These are phyloP conservation scores for Girardinichthys multiradiatus DNA, from an alignment of 2,113 vertebrate species.

Conservation along the genomic window DNA sequence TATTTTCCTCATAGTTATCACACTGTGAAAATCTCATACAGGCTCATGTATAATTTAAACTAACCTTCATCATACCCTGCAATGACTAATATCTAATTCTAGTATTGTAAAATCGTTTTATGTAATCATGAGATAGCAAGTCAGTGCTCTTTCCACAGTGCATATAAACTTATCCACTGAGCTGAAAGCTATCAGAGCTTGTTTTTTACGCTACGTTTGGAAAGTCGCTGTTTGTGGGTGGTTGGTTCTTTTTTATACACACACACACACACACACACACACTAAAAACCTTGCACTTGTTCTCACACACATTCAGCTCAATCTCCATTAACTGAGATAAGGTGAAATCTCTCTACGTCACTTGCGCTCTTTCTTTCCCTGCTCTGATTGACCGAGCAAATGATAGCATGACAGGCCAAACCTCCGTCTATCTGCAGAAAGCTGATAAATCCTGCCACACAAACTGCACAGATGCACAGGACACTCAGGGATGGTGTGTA, in stretches of 20 bases:
- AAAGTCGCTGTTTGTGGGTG: not conserved
- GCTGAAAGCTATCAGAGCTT: not conserved
- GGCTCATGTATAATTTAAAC: not conserved
- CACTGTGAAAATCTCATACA: not conserved
- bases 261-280: slow-evolving; percentile 7
- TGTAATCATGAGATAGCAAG: not conserved
- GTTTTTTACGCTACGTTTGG: not conserved
- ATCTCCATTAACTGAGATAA: slow-evolving; percentile 46
- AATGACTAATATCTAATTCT: not conserved
- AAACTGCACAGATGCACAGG: slow-evolving; percentile 6
- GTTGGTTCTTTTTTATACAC: not conserved
- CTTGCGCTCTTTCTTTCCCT: slow-evolving; percentile 34
- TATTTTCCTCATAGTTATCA: not conserved
- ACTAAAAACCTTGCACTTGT: not conserved
- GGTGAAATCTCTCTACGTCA: slow-evolving; percentile 43
- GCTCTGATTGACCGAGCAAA: slow-evolving; percentile 32
- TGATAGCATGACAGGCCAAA: slow-evolving; percentile 32
- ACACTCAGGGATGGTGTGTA: not conserved
- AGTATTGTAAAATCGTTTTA: not conserved
- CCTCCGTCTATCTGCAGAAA: slow-evolving; percentile 41
- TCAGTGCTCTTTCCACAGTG: not conserved
- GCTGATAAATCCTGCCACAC: slow-evolving; percentile 54
- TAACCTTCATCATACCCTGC: not conserved
- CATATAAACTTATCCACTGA: not conserved
- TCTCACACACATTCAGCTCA: slow-evolving; percentile 20